These are phyloP conservation scores for Plectropomus leopardus DNA, from an alignment of 2,113 vertebrate genomes.

Conservation along the genomic window DNA sequence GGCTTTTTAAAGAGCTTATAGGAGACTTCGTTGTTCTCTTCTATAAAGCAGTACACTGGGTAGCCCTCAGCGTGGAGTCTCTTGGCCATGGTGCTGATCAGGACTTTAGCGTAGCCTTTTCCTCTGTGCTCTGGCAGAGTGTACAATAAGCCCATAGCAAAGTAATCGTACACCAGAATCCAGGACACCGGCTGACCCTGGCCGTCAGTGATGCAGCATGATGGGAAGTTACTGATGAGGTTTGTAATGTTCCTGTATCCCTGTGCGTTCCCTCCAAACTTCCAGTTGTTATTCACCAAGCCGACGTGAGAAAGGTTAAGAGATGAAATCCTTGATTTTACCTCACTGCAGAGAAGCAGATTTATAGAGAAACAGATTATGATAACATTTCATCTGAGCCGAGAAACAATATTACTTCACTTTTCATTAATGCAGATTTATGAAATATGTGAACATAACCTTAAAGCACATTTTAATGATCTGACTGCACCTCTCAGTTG, in stretches of 20 bases:
- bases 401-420: neutral
- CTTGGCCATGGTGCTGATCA: constrained; percentile 73
- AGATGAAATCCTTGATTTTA: constrained; percentile 69
- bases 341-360: constrained; percentile 67
- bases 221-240: constrained; percentile 70
- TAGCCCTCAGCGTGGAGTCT: constrained; percentile 69
- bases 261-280: constrained; percentile 64
- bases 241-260: constrained; percentile 3
- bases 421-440: neutral
- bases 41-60: constrained; percentile 80
- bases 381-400: neutral
- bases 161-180: constrained; percentile 71
- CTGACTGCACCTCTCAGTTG: constrained; percentile 56
- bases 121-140: constrained; percentile 75
- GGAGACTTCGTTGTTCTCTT: constrained; percentile 77
- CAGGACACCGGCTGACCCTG: constrained; percentile 74
- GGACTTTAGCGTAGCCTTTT: constrained; percentile 78
- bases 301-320: constrained; percentile 59
- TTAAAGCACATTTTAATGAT: neutral
- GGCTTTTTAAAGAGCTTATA: constrained; percentile 73
- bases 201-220: constrained; percentile 65
- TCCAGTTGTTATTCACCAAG: constrained; percentile 80
- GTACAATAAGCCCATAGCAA: constrained; percentile 76
- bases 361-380: neutral
- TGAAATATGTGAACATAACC: neutral